Evolutionary conservation across 2,888 invertebrate genomes (phyloP).

Genomic region (Marasmarcha lunaedactyla): DNA sequence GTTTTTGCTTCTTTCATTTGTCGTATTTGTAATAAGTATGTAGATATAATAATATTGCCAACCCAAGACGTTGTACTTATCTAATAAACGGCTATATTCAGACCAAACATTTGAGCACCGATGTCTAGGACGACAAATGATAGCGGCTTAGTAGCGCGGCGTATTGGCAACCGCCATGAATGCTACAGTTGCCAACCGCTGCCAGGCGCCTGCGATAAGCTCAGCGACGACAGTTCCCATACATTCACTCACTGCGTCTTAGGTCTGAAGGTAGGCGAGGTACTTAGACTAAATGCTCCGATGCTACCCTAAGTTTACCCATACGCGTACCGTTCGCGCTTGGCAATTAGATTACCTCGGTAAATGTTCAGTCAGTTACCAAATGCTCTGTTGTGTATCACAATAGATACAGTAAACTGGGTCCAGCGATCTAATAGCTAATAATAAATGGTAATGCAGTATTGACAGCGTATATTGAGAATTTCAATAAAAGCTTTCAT

Average conservation of each 20-base stretch:
- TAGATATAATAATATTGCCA: too few relatives aligned
- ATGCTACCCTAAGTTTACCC: neutral
- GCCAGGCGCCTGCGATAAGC: constrained; percentile 30
- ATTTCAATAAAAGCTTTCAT: too few relatives aligned
- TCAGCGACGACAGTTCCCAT: constrained; percentile 24
- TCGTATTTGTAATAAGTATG: too few relatives aligned
- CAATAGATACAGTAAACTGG: neutral
- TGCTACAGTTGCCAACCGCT: constrained; percentile 48
- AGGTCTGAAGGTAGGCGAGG: constrained; percentile 13
- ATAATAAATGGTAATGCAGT: too few relatives aligned
- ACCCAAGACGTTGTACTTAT: too few relatives aligned
- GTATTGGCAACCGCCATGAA: constrained; percentile 56
- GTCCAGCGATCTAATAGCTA: too few relatives aligned
- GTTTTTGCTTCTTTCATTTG: too few relatives aligned
- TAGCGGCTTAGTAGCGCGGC: constrained; percentile 51
- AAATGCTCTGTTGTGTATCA: neutral
- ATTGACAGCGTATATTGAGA: too few relatives aligned
- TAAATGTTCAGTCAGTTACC: neutral
- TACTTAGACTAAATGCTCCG: neutral
- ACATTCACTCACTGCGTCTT: constrained; percentile 18
- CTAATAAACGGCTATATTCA: too few relatives aligned
- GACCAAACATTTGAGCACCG: constrained; percentile 18
- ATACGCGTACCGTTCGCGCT: neutral
- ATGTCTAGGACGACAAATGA: constrained; percentile 34
- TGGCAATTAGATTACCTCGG: neutral